Percentiles rank a stretch among this genome's conserved stretches.
phyloP scores from a whole-genome alignment of 1,140 invertebrate species.

The Yoshiicerus persimilis region DNA sequence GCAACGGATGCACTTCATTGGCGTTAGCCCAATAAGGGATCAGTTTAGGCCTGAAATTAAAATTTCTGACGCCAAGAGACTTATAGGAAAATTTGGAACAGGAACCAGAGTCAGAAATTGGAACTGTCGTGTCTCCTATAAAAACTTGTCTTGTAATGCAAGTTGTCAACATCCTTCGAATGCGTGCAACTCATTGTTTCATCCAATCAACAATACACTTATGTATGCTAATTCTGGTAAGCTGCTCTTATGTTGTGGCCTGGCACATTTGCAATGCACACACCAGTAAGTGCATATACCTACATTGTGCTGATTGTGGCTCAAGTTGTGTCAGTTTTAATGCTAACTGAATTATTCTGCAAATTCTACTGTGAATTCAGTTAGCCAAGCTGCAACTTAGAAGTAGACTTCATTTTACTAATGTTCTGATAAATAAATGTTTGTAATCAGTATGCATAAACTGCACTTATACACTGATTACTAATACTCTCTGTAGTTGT shows the following conservation, averaged over 20 bases:
- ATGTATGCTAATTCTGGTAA: background rate
- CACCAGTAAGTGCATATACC: background rate
- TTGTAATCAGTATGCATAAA: background rate
- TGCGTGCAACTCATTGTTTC: background rate
- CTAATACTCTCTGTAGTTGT: background rate
- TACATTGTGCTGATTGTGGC: background rate
- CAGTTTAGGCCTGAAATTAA: background rate
- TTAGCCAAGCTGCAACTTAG: too few species aligned
- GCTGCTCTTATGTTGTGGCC: background rate
- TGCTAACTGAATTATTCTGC: background rate
- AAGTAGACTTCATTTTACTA: background rate
- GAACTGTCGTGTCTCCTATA: background rate
- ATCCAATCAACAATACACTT: background rate
- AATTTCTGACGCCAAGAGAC: background rate
- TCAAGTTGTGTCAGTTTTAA: background rate
- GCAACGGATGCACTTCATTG: too few species aligned
- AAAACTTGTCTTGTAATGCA: background rate
- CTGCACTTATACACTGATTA: background rate
- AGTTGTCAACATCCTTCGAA: background rate
- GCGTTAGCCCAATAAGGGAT: too few species aligned
- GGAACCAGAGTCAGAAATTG: background rate
- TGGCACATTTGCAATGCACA: background rate
- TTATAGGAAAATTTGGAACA: background rate
- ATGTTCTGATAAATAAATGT: background rate
- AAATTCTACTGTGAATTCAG: background rate